These are phyloP conservation scores for Tuta absoluta DNA, from an alignment of 2,888 invertebrate species.

Conservation along the genomic window DNA sequence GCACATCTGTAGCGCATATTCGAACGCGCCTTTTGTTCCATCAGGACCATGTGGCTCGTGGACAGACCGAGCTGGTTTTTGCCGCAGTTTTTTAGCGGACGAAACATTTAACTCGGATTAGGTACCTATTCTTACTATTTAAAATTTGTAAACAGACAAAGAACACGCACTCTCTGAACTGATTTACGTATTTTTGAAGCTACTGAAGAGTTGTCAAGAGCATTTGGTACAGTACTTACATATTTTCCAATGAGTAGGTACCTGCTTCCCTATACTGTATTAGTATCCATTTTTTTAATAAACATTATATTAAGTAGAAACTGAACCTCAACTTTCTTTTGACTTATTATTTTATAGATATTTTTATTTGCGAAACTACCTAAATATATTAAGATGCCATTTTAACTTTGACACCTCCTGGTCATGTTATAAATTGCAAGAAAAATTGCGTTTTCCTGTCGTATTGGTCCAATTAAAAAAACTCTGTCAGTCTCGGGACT, in stretches of 20 bases:
- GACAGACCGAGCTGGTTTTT: slow-evolving; percentile 63
- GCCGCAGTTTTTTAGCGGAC: slow-evolving; percentile 56
- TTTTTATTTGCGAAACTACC: too few species aligned
- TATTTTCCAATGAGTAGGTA: too few species aligned
- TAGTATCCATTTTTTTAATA: too few species aligned
- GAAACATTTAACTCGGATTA: slow-evolving; percentile 38
- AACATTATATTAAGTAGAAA: too few species aligned
- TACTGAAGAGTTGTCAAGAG: too few species aligned
- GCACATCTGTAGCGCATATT: slow-evolving; percentile 77
- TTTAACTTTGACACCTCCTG: neutral
- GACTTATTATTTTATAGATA: too few species aligned
- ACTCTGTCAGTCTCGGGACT: slow-evolving; percentile 2
- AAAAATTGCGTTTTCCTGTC: neutral
- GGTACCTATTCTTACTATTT: neutral
- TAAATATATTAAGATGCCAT: neutral
- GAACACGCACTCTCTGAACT: too few species aligned
- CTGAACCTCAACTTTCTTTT: too few species aligned
- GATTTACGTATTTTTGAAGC: too few species aligned
- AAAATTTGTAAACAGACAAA: neutral
- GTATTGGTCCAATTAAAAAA: slow-evolving; percentile 22
- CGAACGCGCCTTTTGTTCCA: slow-evolving; percentile 67
- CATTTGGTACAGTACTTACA: too few species aligned
- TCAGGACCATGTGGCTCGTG: slow-evolving; percentile 65
- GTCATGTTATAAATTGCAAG: neutral
- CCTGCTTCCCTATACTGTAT: too few species aligned